phyloP scores from a whole-genome alignment of 2,888 invertebrate genomes.

The Nomada hirtipes region DNA sequence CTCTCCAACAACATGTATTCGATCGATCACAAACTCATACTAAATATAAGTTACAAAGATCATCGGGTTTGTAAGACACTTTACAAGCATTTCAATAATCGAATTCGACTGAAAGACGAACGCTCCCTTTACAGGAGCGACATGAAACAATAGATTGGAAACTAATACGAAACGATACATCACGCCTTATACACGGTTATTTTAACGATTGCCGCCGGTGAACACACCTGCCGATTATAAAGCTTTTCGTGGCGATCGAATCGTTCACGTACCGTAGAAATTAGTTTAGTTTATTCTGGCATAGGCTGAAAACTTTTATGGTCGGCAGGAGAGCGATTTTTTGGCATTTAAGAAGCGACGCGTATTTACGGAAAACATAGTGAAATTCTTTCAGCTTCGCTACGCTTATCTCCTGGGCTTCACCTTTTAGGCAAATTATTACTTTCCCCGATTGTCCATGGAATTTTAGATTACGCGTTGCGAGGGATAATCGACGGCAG shows the following conservation, averaged over 20 bases:
- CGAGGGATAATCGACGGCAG: conserved; percentile 41
- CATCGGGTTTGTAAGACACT: conserved; percentile 48
- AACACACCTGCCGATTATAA: conserved; percentile 30
- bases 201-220: conserved; percentile 26
- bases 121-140: conserved; percentile 49
- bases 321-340: conserved; percentile 26
- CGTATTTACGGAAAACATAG: conserved; percentile 1
- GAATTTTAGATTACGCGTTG: conserved; percentile 13
- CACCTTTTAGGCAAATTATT: conserved; percentile 1
- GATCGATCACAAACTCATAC: conserved; percentile 50
- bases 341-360: not conserved
- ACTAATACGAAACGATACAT: conserved; percentile 29
- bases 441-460: conserved; percentile 11
- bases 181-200: conserved; percentile 36
- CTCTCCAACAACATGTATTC: conserved; percentile 48
- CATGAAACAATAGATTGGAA: conserved; percentile 38
- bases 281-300: conserved; percentile 22
- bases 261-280: conserved; percentile 27
- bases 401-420: not conserved
- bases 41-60: conserved; percentile 26
- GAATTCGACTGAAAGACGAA: conserved; percentile 16
- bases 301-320: conserved; percentile 22
- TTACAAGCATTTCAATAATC: conserved; percentile 49
- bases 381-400: conserved; percentile 34
- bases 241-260: conserved; percentile 18